Base-by-base conservation (phyloP, 2,113 vertebrate genomes). In the Nanger granti region DNA sequence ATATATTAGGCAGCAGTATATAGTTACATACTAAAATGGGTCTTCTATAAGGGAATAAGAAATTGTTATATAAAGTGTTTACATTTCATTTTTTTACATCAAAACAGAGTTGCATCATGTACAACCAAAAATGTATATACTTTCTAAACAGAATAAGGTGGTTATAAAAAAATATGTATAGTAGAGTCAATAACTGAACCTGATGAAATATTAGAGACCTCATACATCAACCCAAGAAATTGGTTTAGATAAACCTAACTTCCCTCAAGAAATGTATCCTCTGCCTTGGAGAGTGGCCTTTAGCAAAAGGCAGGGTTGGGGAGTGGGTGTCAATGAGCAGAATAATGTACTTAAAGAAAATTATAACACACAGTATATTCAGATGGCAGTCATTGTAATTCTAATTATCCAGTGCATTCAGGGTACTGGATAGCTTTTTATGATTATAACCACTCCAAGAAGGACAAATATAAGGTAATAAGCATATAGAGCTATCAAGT, bases 171-270 rank as follows among this genome's bases (percentile, higher is more conserved):
- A 0, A 97, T 98, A 37, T 37, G 93, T 97, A 55, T 14, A 93
- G 47, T 59, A 87, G 62, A 37, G 87, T 97, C 92, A 95, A 57
- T 97, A 96, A 97, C 93, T 97, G 57, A 92, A 92, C 89, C 87
- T 97, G 93, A 93, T 98, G 93, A 83, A 73, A 95, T 98, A 97
- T 97, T 98, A 91, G 97, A 92, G 44, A 80, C 76, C 62, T 89
- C 84, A 82, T 92, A 87, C 54, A 28, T 88, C 95, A 88, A 95
- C 87, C 89, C 14, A 92, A 94, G 96, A 97, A 87, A 1, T 52
- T 94, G 54, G 9, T 93, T 96, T 57, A 83, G 84, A 66, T 92
- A 93, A 93, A 15, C 37, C 64, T 57, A 96, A 49, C 47, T 96
- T 92, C 66, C 12, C 80, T 95, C 17, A 59, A 57, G 69, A 47